These are phyloP conservation scores for Poecilus cupreus DNA, from an alignment of 2,888 invertebrate genomes.

Conservation along the genomic window DNA sequence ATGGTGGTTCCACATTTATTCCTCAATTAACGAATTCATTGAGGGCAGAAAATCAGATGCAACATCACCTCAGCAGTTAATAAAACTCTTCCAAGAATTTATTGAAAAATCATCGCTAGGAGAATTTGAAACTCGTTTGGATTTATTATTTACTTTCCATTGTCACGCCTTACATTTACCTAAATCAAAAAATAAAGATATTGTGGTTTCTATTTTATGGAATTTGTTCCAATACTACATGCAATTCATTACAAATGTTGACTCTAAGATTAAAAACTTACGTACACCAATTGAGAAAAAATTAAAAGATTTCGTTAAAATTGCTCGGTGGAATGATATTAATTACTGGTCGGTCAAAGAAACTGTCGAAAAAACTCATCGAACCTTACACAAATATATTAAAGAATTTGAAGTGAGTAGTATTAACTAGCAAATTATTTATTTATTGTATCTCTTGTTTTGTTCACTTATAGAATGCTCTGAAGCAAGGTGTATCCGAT, in stretches of 20 bases:
- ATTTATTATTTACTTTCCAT: conserved; percentile 87
- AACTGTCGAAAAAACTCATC: conserved; percentile 91
- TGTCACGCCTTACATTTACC: conserved; percentile 82
- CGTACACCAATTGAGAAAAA: conserved; percentile 92
- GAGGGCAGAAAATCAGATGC: conserved; percentile 66
- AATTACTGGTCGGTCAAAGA: conserved; percentile 96
- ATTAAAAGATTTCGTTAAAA: conserved; percentile 94
- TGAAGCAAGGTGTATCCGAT: conserved; percentile 74
- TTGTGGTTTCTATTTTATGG: conserved; percentile 82
- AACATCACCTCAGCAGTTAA: conserved; percentile 71
- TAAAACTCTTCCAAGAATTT: conserved; percentile 84
- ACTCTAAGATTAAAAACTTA: conserved; percentile 79
- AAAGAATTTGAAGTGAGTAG: conserved; percentile 85
- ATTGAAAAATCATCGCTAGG: conserved; percentile 89
- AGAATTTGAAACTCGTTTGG: conserved; percentile 87
- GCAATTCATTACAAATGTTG: conserved; percentile 83
- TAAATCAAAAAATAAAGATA: conserved; percentile 72
- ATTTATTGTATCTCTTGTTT: conserved; percentile 4
- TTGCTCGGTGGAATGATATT: conserved; percentile 95
- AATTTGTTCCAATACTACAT: conserved; percentile 89
- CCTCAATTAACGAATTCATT: conserved; percentile 80
- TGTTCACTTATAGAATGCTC: conserved; percentile 72
- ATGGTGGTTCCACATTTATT: conserved; percentile 94
- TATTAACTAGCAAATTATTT: conserved; percentile 63
- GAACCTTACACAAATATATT: conserved; percentile 89